A percentile compares a stretch with the other conserved stretches of the same genome.
These are phyloP conservation scores for Drosophila pullipes DNA, from an alignment of 2,888 invertebrate species.

Conservation along the genomic window DNA sequence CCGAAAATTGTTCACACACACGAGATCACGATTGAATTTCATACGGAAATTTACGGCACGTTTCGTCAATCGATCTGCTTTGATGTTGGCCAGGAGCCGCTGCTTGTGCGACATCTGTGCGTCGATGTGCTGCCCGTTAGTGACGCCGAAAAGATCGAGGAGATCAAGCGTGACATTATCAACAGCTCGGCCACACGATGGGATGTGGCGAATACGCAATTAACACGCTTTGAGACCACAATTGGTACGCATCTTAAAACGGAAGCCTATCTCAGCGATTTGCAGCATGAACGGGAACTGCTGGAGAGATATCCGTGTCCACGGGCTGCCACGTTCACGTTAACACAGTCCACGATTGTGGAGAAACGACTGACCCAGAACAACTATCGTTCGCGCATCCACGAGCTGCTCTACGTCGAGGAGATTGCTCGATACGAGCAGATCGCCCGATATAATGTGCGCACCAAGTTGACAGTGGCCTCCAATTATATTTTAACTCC, in stretches of 20 bases:
- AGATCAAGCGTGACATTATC: constrained; percentile 88
- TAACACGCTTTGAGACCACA: constrained; percentile 87
- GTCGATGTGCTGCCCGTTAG: constrained; percentile 91
- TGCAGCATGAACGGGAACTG: constrained; percentile 87
- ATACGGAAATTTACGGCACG: constrained; percentile 90
- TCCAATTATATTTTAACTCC: constrained; percentile 90
- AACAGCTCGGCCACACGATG: constrained; percentile 88
- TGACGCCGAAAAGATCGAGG: constrained; percentile 88
- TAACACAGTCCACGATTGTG: constrained; percentile 89
- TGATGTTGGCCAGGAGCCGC: constrained; percentile 89
- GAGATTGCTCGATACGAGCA: constrained; percentile 91
- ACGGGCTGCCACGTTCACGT: constrained; percentile 88
- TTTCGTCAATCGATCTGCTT: constrained; percentile 92
- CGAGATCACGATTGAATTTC: constrained; percentile 87
- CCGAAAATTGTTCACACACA: constrained; percentile 80
- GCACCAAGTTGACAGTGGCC: constrained; percentile 88
- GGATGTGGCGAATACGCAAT: constrained; percentile 87
- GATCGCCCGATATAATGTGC: constrained; percentile 89
- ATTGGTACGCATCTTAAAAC: constrained; percentile 86
- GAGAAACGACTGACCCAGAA: constrained; percentile 88
- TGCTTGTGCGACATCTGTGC: constrained; percentile 89
- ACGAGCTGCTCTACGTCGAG: constrained; percentile 91
- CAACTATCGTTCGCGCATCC: constrained; percentile 91
- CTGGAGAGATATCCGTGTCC: constrained; percentile 89
- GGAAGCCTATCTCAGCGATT: constrained; percentile 84